Evolutionary conservation across 2,888 invertebrate species (phyloP), one percentile per base, ranked within the genome.

Genomic region (Eurytoma californica): DNA sequence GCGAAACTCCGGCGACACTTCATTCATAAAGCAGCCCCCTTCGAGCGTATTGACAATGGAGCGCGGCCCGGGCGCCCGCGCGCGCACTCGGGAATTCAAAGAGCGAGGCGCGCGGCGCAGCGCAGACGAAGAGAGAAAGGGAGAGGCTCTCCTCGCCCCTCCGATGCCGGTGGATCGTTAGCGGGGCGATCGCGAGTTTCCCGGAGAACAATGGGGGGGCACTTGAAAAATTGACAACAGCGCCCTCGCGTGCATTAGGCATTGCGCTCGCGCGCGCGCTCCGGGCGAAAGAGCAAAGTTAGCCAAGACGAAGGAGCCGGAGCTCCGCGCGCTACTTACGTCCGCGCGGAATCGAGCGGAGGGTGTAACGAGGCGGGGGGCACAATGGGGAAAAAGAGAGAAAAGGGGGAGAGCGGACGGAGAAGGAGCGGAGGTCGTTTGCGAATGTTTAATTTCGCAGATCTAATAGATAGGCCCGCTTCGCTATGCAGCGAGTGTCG

Each of bases 371-470:
- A 66, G 39, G 18, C 2, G 55, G 16, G 13, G 30, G 18, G 30
- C 24, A 60, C 16, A 66, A 66, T 51, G 57, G 20, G 20, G 18
- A 12, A 18, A 65, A n/a, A 47, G 28, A 65, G 66, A 51, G 24
- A 20, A 20, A 12, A 39, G 20, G 49, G 49, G 49, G 14, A 28
- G 28, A 39, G 51, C 39, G 39, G 39, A 51, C 24, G 39, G 51
- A 53, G 66, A 60, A 61, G 28, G 65, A 60, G 20, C 20, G 47
- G 20, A 60, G 28, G 51, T 69, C 74, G 77, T 79, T 79, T 77
- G 79, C 76, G 72, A 80, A 82, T 82, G 80, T 82, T 82, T 82
- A 82, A 82, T 83, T 83, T 80, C 70, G 75, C 61, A 60, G 75
- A 79, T 79, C 75, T 72, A 66, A 79, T 75, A 75, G 74, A 75